Base-by-base conservation (phyloP, 2,888 invertebrate genomes). In the Lepidocyrtinus sp. region DNA sequence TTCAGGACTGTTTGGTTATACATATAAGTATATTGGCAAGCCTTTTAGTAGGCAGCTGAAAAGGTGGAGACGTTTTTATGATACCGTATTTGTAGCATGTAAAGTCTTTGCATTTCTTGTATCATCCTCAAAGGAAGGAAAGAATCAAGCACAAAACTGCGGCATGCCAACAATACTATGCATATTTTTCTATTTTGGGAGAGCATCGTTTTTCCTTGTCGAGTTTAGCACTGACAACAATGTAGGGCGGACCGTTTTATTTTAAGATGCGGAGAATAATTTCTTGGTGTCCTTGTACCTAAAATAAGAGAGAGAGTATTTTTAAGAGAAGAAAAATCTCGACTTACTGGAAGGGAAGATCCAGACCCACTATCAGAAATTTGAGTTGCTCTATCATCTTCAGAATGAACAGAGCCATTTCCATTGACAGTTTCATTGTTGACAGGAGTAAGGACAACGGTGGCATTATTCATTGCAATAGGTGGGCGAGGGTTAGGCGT, bases 401-500 rank as follows among this genome's bases (percentile, higher is more conserved):
- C 82, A 45, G 75, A 75, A n/a, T 81, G 82, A 1, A 72, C 65
- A n/a, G 78, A 71, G 24, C 82, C 83, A 55, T 83, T 82, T 74
- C 83, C 79, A 75, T 77, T 82, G 65, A 81, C 65, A 63, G 78
- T 77, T 75, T 79, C 82, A 72, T 78, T 79, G 62, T 77, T 68
- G 71, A 72, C 83, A 17, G 77, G 74, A 19, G 77, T 79, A 27
- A 80, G 46, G 61, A 78, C 78, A 26, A 80, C 79, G 19, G 84
- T 74, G 24, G 83, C 76, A 75, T 83, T 84, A 71, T 85, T 85
- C 67, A 75, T 75, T 19, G 81, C 46, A n/a, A n/a, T 55, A 7
- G 77, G 45, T 25, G 85, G 85, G 79, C 85, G 82, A 61, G 85
- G 85, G 36, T 82, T 78, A n/a, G 86, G 86, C 46, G 86, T 86